Base-by-base conservation (phyloP, 2,113 vertebrate species). In the Sinocyclocheilus grahami region DNA sequence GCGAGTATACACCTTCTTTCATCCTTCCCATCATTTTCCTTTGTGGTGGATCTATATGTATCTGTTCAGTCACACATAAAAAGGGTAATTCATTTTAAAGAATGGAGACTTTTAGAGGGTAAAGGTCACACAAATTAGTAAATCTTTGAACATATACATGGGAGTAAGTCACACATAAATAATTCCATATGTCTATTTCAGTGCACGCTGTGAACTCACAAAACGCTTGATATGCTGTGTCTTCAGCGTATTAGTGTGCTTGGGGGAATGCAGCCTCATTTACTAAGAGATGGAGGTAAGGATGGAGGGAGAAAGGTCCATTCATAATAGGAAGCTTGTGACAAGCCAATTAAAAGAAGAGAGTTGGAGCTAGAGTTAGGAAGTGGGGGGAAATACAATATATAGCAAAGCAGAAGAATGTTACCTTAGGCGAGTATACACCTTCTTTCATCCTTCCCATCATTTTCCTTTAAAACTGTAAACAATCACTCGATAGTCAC, bases 271-370 rank as follows among this genome's bases (percentile, higher is more conserved):
- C 33, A 79, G n/a, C 30, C 55, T 79, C 1, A 62, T 79, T 79
- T 79, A 79, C 33, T 30, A n/a, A 74, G 78, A 81, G 65, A 74
- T 55, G 42, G 51, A 60, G 51, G 42, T 58, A 37, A 78, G 72
- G 48, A 53, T 33, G 37, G 51, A 75, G 55, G n/a, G 5, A 84
- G 69, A 75, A 75, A 62, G 71, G 24, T 33, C 48, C 27, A 76
- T 84, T 11, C 27, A 74, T 69, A 84, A 84, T 55, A 84, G 30
- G 69, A 71, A 58, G 8, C 65, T 4, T 1, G 37, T 55, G 53
- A 24, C 48, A 74, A 39, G 53, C 51, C 48, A 75, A 60, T 37
- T 71, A 84, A 74, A 84, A 58, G 51, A 74, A 53, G 33, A 53
- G 51, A 84, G 20, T 37, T 48, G 51, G 82, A 84, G 10, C 22